These are phyloP conservation scores for Antitype chi DNA, from an alignment of 2,888 invertebrate species.

Conservation along the genomic window DNA sequence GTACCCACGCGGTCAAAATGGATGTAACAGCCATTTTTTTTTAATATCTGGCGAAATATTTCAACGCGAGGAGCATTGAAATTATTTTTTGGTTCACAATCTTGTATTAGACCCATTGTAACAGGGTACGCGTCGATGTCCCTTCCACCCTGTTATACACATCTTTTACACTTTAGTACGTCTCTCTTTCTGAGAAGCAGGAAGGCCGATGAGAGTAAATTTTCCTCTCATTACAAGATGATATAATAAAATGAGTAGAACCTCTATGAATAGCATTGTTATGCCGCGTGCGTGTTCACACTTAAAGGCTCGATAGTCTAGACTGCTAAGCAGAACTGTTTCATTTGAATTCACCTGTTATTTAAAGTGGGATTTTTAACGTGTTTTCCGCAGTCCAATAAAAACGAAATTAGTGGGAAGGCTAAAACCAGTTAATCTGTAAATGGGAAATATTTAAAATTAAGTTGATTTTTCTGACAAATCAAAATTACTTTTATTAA, in stretches of 20 bases:
- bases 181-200: background rate
- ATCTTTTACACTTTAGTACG: background rate
- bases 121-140: too few relatives aligned
- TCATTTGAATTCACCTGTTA: constrained; percentile 66
- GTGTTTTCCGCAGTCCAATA: background rate
- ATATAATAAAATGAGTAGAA: background rate
- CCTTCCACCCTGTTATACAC: background rate
- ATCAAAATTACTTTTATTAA: too few relatives aligned
- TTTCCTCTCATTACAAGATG: background rate
- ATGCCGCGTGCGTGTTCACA: constrained; percentile 36
- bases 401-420: background rate
- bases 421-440: too few relatives aligned
- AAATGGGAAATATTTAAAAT: background rate
- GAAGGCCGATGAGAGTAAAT: background rate
- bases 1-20: too few relatives aligned
- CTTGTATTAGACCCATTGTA: too few relatives aligned
- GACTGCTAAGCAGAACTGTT: constrained; percentile 69
- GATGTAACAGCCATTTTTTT: too few relatives aligned
- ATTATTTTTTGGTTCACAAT: too few relatives aligned
- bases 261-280: constrained; percentile 23
- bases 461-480: background rate
- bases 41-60: too few relatives aligned
- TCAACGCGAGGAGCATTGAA: too few relatives aligned
- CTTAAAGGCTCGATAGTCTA: constrained; percentile 70
- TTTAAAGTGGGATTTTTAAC: constrained; percentile 27